These are phyloP conservation scores for Gorsachius magnificus DNA, from an alignment of 2,797 vertebrate species.

Conservation along the genomic window DNA sequence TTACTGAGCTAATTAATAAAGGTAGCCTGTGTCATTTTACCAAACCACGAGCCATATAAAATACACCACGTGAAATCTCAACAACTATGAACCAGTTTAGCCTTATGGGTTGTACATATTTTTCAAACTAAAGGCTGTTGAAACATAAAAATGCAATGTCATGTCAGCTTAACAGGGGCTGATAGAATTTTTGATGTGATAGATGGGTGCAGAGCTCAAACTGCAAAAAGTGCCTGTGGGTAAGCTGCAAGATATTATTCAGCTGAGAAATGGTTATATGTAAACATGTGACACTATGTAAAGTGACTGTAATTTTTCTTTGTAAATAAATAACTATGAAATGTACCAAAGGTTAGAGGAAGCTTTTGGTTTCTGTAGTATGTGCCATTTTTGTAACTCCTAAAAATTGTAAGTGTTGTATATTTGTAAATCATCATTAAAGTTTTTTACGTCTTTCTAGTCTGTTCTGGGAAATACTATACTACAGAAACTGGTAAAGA, in stretches of 20 bases:
- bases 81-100: background rate
- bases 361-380: background rate
- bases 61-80: background rate
- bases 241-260: conserved; percentile 44
- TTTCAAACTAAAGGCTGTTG: conserved; percentile 20
- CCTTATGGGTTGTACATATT: background rate
- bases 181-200: conserved; percentile 28
- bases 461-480: background rate
- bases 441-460: background rate
- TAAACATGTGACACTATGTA: conserved; percentile 47
- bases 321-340: conserved; percentile 50
- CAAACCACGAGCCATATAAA: background rate
- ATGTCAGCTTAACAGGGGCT: conserved; percentile 7
- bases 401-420: conserved; percentile 65
- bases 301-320: conserved; percentile 39
- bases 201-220: conserved; percentile 21
- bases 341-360: background rate
- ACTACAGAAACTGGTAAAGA: background rate
- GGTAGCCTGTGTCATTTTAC: background rate
- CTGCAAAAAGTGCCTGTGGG: conserved; percentile 49
- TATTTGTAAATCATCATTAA: conserved; percentile 65
- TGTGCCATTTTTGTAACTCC: background rate
- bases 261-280: conserved; percentile 23
- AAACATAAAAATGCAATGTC: conserved; percentile 43
- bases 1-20: background rate